Percentiles rank a stretch among this genome's conserved stretches.
Conservation (phyloP, 2,888 invertebrate species). For the Epinotia ramella region DNA sequence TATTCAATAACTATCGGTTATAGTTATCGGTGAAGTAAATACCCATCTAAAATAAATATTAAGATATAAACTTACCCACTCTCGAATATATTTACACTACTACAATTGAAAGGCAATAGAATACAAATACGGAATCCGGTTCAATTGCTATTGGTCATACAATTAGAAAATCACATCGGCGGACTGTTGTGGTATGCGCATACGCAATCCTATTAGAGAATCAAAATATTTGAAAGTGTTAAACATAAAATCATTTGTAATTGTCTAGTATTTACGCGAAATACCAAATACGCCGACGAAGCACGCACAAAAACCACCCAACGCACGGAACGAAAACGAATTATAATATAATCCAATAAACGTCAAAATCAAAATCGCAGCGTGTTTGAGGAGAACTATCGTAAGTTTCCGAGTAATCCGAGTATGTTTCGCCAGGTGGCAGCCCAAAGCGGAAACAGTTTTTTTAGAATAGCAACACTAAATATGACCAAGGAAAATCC, state of each 20-base stretch:
- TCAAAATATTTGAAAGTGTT: slow-evolving; percentile 6
- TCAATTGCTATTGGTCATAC: slow-evolving; percentile 36
- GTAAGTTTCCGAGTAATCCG: too few relatives aligned
- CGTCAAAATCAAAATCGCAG: too few relatives aligned
- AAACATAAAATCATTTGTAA: slow-evolving; percentile 8
- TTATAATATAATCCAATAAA: too few relatives aligned
- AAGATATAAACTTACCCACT: slow-evolving; percentile 36
- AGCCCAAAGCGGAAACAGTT: too few relatives aligned
- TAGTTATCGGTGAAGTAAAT: slow-evolving; percentile 11
- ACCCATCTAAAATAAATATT: slow-evolving; percentile 18
- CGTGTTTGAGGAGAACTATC: too few relatives aligned
- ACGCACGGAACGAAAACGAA: slow-evolving; percentile 25
- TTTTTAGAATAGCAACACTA: too few relatives aligned
- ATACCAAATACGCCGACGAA: slow-evolving; percentile 31
- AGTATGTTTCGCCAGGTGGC: too few relatives aligned
- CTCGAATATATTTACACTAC: slow-evolving; percentile 19
- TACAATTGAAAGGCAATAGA: slow-evolving; percentile 36
- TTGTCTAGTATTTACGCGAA: slow-evolving; percentile 26
- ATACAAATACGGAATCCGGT: slow-evolving; percentile 42
- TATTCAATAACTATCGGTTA: slow-evolving; percentile 2
- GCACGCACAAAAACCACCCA: slow-evolving; percentile 23
- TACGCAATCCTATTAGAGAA: slow-evolving; percentile 22
- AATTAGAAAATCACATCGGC: slow-evolving; percentile 40
- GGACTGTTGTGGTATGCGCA: slow-evolving; percentile 25
- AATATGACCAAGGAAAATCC: too few relatives aligned